Percentiles rank a stretch among this genome's conserved stretches.
These are phyloP conservation scores for Pavo muticus DNA, from an alignment of 2,113 vertebrate species.

Conservation along the genomic window DNA sequence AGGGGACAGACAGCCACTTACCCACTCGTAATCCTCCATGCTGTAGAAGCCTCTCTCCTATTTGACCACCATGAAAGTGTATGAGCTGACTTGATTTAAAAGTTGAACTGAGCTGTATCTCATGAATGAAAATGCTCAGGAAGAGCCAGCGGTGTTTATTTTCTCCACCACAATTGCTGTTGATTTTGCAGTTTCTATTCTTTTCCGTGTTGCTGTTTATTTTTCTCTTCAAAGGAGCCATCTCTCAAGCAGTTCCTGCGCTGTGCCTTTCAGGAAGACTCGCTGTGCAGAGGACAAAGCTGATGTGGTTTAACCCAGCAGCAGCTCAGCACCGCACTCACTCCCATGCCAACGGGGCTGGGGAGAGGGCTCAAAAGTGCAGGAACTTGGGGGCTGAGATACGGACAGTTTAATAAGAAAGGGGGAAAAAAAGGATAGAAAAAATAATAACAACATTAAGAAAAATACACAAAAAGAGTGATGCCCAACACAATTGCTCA, in stretches of 20 bases:
- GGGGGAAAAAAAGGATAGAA: neutral
- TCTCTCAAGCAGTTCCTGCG: neutral
- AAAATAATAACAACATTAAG: neutral
- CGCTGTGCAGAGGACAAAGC: neutral
- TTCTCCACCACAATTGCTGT: neutral
- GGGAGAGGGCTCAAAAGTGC: neutral
- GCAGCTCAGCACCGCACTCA: neutral
- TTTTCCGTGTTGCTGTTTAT: neutral
- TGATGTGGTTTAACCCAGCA: neutral
- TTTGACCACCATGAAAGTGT: neutral
- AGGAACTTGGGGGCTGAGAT: neutral
- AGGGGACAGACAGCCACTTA: neutral
- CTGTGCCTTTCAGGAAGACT: neutral
- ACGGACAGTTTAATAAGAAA: neutral
- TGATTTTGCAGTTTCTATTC: fast-evolving
- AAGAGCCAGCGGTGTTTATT: neutral
- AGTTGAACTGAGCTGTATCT: neutral
- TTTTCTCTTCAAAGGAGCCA: neutral
- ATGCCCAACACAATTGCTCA: neutral
- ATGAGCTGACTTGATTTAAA: neutral
- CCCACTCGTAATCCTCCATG: fast-evolving
- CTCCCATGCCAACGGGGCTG: too few species aligned
- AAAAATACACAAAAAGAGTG: neutral
- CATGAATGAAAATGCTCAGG: neutral
- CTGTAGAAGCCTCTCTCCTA: neutral